phyloP scores from a whole-genome alignment of 2,113 vertebrate genomes.

The Rousettus leschenaultii region DNA sequence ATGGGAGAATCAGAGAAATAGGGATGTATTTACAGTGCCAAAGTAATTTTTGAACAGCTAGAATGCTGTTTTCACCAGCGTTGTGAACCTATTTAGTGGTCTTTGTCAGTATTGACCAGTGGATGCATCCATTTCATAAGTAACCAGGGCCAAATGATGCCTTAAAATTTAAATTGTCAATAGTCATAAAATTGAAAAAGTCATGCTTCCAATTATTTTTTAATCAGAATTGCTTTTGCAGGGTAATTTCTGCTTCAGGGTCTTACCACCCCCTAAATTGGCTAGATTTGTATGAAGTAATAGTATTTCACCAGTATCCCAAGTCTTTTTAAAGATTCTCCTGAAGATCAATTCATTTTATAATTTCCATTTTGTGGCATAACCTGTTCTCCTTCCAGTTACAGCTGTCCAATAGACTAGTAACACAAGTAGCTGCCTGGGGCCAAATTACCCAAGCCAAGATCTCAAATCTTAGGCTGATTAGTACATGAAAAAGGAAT shows the following conservation, averaged over 20 bases:
- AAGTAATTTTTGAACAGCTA: not conserved
- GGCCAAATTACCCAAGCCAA: not conserved
- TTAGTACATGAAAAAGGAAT: constrained; percentile 15
- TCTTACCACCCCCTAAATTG: not conserved
- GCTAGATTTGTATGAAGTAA: not conserved
- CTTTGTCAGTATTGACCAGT: not conserved
- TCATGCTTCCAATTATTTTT: not conserved
- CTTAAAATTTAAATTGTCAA: not conserved
- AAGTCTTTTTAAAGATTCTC: not conserved
- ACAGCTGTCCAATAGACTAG: not conserved
- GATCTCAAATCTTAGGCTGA: constrained; percentile 5
- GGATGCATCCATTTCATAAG: not conserved
- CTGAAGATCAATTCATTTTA: not conserved
- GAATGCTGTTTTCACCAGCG: not conserved
- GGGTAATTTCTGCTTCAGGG: not conserved
- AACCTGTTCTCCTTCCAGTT: constrained; percentile 34
- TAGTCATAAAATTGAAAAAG: not conserved
- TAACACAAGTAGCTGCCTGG: not conserved
- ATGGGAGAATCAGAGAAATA: not conserved
- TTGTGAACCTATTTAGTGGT: not conserved
- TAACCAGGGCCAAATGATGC: not conserved
- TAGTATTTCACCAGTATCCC: not conserved
- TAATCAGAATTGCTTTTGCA: not conserved
- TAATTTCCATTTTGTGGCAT: not conserved
- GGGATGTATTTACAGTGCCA: not conserved